Conservation (phyloP, 2,888 invertebrate species). For the Oxyteleia sp. region DNA sequence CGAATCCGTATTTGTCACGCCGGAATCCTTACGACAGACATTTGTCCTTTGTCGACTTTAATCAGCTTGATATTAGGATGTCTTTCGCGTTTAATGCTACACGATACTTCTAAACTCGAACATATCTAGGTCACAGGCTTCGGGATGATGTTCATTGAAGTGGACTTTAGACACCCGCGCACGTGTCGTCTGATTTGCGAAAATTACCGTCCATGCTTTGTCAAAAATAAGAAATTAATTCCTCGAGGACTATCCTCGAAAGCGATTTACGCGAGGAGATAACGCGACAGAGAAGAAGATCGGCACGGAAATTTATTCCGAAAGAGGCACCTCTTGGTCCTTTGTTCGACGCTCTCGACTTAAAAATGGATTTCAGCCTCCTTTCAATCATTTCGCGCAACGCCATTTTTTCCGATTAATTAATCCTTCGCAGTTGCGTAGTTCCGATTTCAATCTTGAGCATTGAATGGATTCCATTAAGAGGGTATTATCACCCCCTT, state of each 20-base stretch:
- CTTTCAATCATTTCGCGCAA: too few relatives aligned
- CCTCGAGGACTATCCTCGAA: neutral
- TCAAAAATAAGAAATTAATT: too few relatives aligned
- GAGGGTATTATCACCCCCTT: too few relatives aligned
- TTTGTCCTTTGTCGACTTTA: constrained; percentile 64
- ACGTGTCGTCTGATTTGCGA: constrained; percentile 31
- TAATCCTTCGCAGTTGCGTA: too few relatives aligned
- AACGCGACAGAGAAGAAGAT: neutral
- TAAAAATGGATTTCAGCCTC: constrained; percentile 14
- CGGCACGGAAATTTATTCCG: constrained; percentile 15
- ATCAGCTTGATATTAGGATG: constrained; percentile 74
- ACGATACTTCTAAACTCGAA: constrained; percentile 71
- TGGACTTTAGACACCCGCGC: constrained; percentile 43
- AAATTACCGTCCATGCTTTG: constrained; percentile 14
- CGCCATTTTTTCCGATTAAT: too few relatives aligned
- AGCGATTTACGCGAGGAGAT: neutral
- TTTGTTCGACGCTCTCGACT: constrained; percentile 1
- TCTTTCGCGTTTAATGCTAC: constrained; percentile 73
- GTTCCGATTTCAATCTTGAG: too few relatives aligned
- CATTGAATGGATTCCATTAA: too few relatives aligned
- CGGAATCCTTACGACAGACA: constrained; percentile 76
- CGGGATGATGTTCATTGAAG: constrained; percentile 52
- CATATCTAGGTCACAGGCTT: constrained; percentile 80
- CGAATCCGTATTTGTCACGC: constrained; percentile 44
- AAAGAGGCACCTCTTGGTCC: neutral